Evolutionary conservation across 2,113 vertebrate genomes (phyloP).

Genomic region (Otocyon megalotis): DNA sequence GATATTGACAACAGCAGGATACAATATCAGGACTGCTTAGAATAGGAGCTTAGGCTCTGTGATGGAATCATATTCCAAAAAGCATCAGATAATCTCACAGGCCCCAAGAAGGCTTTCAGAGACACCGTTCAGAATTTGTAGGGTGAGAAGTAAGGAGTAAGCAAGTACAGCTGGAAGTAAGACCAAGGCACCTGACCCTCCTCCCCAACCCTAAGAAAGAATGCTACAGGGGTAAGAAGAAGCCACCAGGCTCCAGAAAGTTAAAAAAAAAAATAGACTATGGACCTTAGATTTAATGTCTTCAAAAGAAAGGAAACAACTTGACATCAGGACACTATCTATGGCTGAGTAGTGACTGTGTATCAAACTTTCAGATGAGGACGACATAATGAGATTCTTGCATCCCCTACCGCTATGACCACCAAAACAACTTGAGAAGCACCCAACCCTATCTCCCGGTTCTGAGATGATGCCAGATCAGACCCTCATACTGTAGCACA

Average conservation of each 20-base stretch:
- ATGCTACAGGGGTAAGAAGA: background rate
- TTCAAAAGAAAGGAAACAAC: slow-evolving; percentile 43
- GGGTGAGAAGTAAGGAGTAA: background rate
- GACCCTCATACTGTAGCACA: background rate
- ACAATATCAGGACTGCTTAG: background rate
- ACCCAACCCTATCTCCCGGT: background rate
- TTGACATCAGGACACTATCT: background rate
- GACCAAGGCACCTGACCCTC: background rate
- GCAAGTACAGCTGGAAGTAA: background rate
- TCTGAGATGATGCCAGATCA: background rate
- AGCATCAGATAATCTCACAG: background rate
- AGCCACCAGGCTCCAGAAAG: background rate
- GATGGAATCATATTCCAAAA: slow-evolving; percentile 9
- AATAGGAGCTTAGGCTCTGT: background rate
- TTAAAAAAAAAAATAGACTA: background rate
- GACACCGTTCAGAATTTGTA: slow-evolving; percentile 30
- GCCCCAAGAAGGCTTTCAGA: background rate
- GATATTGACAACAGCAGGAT: background rate
- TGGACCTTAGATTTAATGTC: slow-evolving; percentile 9
- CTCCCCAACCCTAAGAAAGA: slow-evolving; percentile 3
- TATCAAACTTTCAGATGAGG: background rate
- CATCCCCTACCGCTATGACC: background rate
- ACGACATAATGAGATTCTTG: background rate
- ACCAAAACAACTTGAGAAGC: background rate
- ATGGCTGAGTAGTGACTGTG: background rate